These are phyloP conservation scores for Agrilus mali DNA, from an alignment of 2,888 invertebrate species.

Conservation along the genomic window DNA sequence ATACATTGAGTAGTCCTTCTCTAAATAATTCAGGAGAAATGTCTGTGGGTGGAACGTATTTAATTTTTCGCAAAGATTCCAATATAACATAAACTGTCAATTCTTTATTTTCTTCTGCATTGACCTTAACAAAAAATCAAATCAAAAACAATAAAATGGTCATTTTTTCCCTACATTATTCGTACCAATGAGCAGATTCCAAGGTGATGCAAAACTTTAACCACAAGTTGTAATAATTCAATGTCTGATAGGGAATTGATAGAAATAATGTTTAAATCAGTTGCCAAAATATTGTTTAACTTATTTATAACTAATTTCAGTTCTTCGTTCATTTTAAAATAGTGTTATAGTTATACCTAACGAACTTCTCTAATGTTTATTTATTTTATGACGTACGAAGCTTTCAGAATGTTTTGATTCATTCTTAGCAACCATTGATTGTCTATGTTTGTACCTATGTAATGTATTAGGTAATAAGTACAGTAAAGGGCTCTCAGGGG, in stretches of 20 bases:
- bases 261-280: constrained; percentile 68
- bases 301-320: constrained; percentile 59
- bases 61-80: constrained; percentile 16
- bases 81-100: constrained; percentile 14
- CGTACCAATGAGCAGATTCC: neutral
- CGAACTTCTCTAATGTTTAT: no score
- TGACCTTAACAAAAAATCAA: constrained; percentile 12
- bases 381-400: no score
- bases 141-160: constrained; percentile 18
- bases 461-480: no score
- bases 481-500: no score
- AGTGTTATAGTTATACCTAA: no score
- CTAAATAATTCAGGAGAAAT: constrained; percentile 13
- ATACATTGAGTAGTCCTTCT: constrained; percentile 12
- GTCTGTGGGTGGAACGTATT: constrained; percentile 13
- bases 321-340: constrained; percentile 37
- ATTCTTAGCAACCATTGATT: no score
- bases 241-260: constrained; percentile 70
- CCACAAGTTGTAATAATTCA: constrained; percentile 63
- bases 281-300: constrained; percentile 57
- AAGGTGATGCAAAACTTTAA: constrained; percentile 57
- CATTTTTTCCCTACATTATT: constrained; percentile 26
- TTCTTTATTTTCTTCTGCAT: constrained; percentile 14
- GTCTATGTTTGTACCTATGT: no score
- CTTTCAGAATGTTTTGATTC: no score